Percentiles rank a stretch among this genome's conserved stretches.
Evolutionary conservation across 1,140 invertebrate species (phyloP).

Genomic region (Pachypsylla venusta): DNA sequence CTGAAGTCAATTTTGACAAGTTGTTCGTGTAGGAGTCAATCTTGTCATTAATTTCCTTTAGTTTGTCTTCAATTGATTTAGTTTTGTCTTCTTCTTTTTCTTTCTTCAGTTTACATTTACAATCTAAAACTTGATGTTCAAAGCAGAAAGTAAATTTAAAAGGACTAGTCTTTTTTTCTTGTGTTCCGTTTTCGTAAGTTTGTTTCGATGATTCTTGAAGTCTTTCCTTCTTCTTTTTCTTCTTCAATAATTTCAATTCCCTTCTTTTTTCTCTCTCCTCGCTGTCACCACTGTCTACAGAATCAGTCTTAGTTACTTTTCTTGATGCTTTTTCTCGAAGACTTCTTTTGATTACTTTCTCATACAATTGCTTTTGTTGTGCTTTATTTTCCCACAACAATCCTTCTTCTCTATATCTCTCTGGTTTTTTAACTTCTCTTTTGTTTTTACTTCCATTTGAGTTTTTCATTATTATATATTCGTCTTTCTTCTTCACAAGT

Average conservation of each 20-base stretch:
- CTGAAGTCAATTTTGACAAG: neutral
- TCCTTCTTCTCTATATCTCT: constrained; percentile 2
- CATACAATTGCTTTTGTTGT: neutral
- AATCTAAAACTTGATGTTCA: neutral
- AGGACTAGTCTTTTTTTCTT: neutral
- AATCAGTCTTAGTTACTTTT: neutral
- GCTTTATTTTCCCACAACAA: constrained; percentile 1
- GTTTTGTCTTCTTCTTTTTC: neutral
- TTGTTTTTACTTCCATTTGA: neutral
- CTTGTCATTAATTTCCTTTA: neutral
- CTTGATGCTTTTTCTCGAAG: constrained; percentile 3
- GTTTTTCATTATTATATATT: neutral
- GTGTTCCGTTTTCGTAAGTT: neutral
- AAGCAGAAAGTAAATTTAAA: neutral
- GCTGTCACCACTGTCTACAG: neutral
- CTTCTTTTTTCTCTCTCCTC: neutral
- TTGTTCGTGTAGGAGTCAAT: neutral
- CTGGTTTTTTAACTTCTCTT: constrained; percentile 3
- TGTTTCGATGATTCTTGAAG: neutral
- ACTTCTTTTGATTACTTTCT: constrained; percentile 4
- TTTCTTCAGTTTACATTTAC: constrained; percentile 6
- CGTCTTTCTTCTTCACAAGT: constrained; percentile 3
- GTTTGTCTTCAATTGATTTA: neutral
- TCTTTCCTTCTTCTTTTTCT: neutral
- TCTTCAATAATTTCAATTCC: neutral